Conservation (phyloP, 2,797 vertebrate species). For the Chaetodon trifasciatus region DNA sequence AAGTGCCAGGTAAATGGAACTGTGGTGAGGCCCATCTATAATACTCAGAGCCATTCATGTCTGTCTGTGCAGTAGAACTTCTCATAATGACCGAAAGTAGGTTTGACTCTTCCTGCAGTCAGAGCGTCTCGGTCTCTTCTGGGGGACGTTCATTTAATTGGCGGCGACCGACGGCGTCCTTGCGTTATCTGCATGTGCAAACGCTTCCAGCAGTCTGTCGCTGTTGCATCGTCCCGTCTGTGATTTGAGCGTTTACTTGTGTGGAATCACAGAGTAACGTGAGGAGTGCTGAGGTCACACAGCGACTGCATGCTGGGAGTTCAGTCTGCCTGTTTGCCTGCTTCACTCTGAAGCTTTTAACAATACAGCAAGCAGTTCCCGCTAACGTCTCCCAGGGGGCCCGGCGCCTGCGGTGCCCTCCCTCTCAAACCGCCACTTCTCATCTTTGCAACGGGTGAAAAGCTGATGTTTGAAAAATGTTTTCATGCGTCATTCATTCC, state of each 20-base stretch:
- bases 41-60: conserved; percentile 68
- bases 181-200: too few species aligned
- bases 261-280: neutral
- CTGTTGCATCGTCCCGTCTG: neutral
- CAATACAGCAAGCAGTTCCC: too few species aligned
- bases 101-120: too few species aligned
- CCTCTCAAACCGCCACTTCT: neutral
- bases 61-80: conserved; percentile 38
- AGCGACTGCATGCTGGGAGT: neutral
- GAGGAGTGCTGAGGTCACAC: neutral
- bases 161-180: too few species aligned
- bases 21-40: conserved; percentile 82
- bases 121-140: too few species aligned
- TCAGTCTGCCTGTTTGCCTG: neutral
- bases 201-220: too few species aligned
- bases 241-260: neutral
- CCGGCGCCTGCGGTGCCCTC: neutral
- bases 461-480: neutral
- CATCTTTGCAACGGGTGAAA: neutral
- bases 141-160: too few species aligned
- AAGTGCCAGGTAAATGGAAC: conserved; percentile 94
- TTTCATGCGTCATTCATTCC: conserved; percentile 3
- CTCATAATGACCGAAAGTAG: neutral
- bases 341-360: neutral
- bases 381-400: neutral